Base-by-base conservation (phyloP, 2,888 invertebrate genomes). In the Drosophila crucigera region DNA sequence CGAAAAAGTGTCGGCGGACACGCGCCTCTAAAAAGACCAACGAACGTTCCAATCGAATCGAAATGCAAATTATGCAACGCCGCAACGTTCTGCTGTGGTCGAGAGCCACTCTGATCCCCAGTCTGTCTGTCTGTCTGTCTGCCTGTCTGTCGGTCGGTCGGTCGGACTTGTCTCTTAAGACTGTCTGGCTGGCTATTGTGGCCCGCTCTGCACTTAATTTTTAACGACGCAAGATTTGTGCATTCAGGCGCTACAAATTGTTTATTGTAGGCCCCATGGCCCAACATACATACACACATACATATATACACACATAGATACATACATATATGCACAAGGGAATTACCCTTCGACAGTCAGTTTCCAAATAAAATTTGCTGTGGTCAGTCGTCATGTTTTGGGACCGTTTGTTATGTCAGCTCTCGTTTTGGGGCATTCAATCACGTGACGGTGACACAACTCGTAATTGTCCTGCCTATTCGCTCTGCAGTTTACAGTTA, bases 1-100 rank as follows among this genome's bases (percentile, higher is more conserved):
- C 87, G 88, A 89, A 86, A 89, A 90, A 91, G 92, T 90, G 92
- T 91, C 92, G 92, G 92, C 90, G 92, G 92, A 92, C 92, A 92
- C 92, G 92, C 92, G 92, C 88, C 92, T 86, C 89, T 79, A 88
- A 82, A 86, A 75, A 68, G 68, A 68, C 80, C 75, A 84, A 72
- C 78, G 76, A 84, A 77, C 84, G 87, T 81, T 87, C 77, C 87
- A 91, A 92, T 92, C 92, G 92, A 91, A 92, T 91, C 92, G 91
- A 92, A 92, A 92, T 92, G 92, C 92, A 92, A 92, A 92, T 92
- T 91, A 92, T 91, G 88, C 89, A 89, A 89, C 73, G 73, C 70
- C 76, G 65, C 80, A 78, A 80, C 62, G 81, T 72, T 68, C 68
- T 62, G 54, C 35, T 28, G 49, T 54, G 35, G 31, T 22, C 54